These are phyloP conservation scores for Mastomys coucha DNA, from an alignment of 2,113 vertebrate species.

Conservation along the genomic window DNA sequence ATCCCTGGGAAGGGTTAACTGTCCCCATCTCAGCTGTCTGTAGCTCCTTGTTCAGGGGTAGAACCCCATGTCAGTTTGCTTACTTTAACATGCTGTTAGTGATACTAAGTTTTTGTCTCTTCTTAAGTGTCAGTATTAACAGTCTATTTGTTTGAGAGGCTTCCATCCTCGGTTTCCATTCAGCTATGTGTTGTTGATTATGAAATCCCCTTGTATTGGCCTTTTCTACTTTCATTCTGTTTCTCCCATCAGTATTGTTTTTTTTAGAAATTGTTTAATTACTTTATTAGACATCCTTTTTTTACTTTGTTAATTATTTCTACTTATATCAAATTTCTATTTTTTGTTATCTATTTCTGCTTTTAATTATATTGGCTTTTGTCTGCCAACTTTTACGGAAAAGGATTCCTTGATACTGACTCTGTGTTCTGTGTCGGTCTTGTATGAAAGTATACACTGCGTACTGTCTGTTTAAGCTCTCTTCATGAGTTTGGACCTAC, in stretches of 20 bases:
- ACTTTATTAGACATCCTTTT: not conserved
- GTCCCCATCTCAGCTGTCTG: not conserved
- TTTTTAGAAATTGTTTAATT: not conserved
- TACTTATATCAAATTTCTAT: not conserved
- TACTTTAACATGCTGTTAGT: not conserved
- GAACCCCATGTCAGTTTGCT: not conserved
- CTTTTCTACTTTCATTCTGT: not conserved
- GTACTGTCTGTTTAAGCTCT: not conserved
- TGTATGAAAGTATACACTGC: not conserved
- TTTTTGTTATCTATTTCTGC: not conserved
- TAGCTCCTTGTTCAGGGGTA: not conserved
- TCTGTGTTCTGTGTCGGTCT: not conserved
- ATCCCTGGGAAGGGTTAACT: not conserved
- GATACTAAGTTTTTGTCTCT: not conserved
- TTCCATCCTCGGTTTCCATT: not conserved
- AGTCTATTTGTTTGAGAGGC: not conserved
- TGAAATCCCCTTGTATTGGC: not conserved
- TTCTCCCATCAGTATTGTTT: not conserved
- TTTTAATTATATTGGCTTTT: conserved; percentile 17
- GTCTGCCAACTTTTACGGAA: not conserved
- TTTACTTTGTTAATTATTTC: conserved; percentile 8
- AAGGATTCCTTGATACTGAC: not conserved
- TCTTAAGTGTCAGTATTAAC: not conserved
- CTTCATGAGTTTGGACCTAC: not conserved
- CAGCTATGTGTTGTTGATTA: not conserved